These are phyloP conservation scores for Rhipidura dahli DNA, from an alignment of 2,113 vertebrate species.

Conservation along the genomic window DNA sequence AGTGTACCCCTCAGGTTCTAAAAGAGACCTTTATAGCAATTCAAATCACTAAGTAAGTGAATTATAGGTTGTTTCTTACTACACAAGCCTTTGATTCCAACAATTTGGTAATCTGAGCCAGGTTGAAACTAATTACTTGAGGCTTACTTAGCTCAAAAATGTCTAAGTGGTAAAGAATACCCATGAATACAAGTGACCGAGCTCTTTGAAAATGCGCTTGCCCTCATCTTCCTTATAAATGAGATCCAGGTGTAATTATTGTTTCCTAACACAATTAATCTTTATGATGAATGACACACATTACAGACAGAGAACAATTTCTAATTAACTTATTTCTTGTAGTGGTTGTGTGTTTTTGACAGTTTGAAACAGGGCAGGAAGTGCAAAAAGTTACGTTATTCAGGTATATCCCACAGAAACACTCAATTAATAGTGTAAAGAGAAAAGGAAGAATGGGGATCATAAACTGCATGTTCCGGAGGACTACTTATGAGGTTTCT, in stretches of 20 bases:
- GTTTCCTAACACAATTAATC: constrained; percentile 31
- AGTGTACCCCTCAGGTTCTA: background rate
- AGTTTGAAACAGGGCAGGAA: background rate
- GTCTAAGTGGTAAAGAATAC: background rate
- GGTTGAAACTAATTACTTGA: constrained; percentile 31
- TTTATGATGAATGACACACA: constrained; percentile 59
- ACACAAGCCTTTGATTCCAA: constrained; percentile 4
- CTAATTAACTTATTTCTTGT: constrained; percentile 24
- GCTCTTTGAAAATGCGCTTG: background rate
- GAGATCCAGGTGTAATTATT: background rate
- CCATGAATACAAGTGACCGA: background rate
- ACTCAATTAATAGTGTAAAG: constrained; percentile 62
- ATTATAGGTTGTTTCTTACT: background rate
- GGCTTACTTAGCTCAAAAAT: background rate
- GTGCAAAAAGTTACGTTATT: constrained; percentile 61
- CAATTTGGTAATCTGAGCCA: background rate
- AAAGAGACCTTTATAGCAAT: background rate
- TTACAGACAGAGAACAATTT: constrained; percentile 44
- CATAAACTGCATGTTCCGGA: constrained; percentile 61
- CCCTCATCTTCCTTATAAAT: background rate
- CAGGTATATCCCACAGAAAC: constrained; percentile 62
- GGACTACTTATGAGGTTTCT: constrained; percentile 53
- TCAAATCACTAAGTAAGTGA: background rate
- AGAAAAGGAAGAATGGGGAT: constrained; percentile 54
- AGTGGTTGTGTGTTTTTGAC: background rate